These are phyloP conservation scores for Mythimna lalbum DNA, from an alignment of 2,888 invertebrate species.

Conservation along the genomic window DNA sequence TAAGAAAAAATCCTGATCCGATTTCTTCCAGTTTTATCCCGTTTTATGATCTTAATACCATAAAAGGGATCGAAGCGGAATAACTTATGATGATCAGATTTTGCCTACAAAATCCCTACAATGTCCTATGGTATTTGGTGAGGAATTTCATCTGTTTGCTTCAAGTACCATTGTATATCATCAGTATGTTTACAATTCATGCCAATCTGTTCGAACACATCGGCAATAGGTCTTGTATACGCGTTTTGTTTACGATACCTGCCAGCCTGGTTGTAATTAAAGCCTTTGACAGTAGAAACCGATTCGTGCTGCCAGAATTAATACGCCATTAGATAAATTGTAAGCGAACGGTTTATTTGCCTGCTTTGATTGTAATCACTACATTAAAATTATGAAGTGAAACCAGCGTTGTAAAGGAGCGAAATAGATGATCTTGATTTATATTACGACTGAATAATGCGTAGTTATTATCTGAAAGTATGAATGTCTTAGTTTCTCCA, in stretches of 20 bases:
- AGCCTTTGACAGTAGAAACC: slow-evolving; percentile 33
- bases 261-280: slow-evolving; percentile 30
- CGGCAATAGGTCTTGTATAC: slow-evolving; percentile 20
- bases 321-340: slow-evolving; percentile 47
- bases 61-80: slow-evolving; percentile 63
- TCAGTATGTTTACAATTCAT: slow-evolving; percentile 41
- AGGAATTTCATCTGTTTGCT: slow-evolving; percentile 30
- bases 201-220: slow-evolving; percentile 33
- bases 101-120: slow-evolving; percentile 53
- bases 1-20: slow-evolving; percentile 48
- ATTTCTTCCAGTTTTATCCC: slow-evolving; percentile 62
- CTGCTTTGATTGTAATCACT: slow-evolving; percentile 36
- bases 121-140: slow-evolving; percentile 36
- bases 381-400: slow-evolving; percentile 49
- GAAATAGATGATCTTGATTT: slow-evolving; percentile 31
- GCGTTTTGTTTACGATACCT: slow-evolving; percentile 42
- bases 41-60: slow-evolving; percentile 66
- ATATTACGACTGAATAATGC: slow-evolving; percentile 11
- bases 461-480: slow-evolving; percentile 10
- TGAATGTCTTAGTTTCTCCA: slow-evolving; percentile 9
- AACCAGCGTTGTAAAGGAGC: slow-evolving; percentile 23
- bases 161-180: slow-evolving; percentile 14
- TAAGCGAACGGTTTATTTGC: slow-evolving; percentile 39
- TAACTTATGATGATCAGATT: slow-evolving; percentile 67
- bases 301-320: slow-evolving; percentile 43